Evolutionary conservation across 2,888 invertebrate species (phyloP).

Genomic region (Cephus pygmeus): DNA sequence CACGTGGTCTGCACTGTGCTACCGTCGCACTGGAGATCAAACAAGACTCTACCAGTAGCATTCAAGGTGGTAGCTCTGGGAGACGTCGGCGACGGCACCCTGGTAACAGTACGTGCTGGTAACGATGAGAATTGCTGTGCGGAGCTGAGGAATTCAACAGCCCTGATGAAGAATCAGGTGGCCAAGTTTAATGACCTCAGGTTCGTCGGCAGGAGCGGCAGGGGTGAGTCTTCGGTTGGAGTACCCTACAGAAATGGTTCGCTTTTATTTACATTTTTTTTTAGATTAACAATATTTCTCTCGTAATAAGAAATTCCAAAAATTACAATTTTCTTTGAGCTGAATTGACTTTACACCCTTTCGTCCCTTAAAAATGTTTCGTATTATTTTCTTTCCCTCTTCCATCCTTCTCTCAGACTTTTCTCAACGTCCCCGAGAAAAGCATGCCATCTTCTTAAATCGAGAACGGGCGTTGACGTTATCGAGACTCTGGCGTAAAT

Average conservation of each 20-base stretch:
- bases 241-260: background rate
- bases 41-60: conserved; percentile 95
- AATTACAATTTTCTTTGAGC: background rate
- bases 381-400: background rate
- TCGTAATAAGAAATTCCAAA: background rate
- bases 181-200: conserved; percentile 98
- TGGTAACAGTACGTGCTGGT: conserved; percentile 93
- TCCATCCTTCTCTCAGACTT: background rate
- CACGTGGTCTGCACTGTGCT: conserved; percentile 82
- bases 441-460: background rate
- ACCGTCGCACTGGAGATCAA: conserved; percentile 96
- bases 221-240: conserved; percentile 77
- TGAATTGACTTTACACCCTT: background rate
- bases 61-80: conserved; percentile 95
- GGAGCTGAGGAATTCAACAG: conserved; percentile 91
- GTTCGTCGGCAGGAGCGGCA: conserved; percentile 95
- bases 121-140: conserved; percentile 98
- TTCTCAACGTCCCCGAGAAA: background rate
- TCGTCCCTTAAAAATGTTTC: background rate
- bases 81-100: conserved; percentile 93
- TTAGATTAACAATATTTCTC: background rate
- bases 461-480: conserved; percentile 20
- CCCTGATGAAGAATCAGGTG: conserved; percentile 96
- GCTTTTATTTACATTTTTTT: background rate
- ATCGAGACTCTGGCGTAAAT: conserved; percentile 40